phyloP scores from a whole-genome alignment of 2,888 invertebrate species.

The Diarsia brunnea region DNA sequence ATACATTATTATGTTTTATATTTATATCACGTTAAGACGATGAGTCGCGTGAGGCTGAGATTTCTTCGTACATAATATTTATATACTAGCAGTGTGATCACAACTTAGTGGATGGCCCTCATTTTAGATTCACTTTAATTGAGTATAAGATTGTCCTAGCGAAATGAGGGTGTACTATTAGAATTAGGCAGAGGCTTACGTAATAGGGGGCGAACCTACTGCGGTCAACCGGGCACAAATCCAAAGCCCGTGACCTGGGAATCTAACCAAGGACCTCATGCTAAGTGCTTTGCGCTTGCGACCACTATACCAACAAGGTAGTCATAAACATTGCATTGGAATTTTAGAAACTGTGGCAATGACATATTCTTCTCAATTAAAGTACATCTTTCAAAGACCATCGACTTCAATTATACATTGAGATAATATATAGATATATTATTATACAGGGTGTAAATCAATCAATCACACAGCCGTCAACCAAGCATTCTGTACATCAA shows the following conservation, averaged over 20 bases:
- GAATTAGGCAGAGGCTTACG: no score
- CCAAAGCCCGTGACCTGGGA: no score
- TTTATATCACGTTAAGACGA: slow-evolving; percentile 67
- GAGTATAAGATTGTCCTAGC: neutral
- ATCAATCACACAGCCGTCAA: no score
- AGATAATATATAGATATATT: slow-evolving; percentile 18
- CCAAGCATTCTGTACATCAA: no score
- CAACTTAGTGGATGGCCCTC: neutral
- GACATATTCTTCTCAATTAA: neutral
- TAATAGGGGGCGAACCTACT: no score
- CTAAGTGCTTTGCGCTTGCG: no score
- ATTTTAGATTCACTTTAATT: slow-evolving; percentile 7
- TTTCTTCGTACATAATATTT: slow-evolving; percentile 40
- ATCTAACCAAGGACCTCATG: no score
- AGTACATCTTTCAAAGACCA: slow-evolving; percentile 5
- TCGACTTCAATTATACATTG: slow-evolving; percentile 7
- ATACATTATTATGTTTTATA: slow-evolving; percentile 53
- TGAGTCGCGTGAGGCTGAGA: slow-evolving; percentile 68
- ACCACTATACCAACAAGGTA: neutral
- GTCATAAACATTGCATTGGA: neutral
- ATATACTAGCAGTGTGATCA: slow-evolving; percentile 25
- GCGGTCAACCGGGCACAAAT: no score
- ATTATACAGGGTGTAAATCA: no score
- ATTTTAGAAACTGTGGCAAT: neutral
- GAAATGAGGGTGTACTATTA: neutral